A percentile compares a stretch with the other conserved stretches of the same genome.
Evolutionary conservation across 2,888 invertebrate genomes (phyloP).

Genomic region (Caenorhabditis auriculariae): DNA sequence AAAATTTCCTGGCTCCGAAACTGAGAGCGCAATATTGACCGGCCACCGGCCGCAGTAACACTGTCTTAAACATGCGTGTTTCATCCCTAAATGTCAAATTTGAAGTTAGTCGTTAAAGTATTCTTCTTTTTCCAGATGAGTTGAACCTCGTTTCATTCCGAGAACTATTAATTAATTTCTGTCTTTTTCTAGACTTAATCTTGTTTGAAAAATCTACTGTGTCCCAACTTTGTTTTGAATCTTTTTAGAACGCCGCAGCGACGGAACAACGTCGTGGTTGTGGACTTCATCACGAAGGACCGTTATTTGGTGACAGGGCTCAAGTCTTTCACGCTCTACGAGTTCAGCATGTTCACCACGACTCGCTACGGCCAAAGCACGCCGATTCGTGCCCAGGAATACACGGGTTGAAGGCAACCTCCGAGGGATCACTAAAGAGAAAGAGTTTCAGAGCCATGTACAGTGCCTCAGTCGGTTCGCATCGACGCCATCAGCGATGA

Average conservation of each 20-base stretch:
- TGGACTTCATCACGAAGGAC: conserved; percentile 58
- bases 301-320: conserved; percentile 49
- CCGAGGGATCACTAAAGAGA: not conserved
- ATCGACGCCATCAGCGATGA: conserved; percentile 58
- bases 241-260: conserved; percentile 52
- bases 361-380: conserved; percentile 56
- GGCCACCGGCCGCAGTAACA: too few species aligned
- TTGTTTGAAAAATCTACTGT: conserved; percentile 11
- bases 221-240: too few species aligned
- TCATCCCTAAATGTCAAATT: too few species aligned
- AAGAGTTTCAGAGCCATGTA: conserved; percentile 53
- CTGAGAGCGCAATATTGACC: too few species aligned
- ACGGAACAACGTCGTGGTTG: conserved; percentile 49
- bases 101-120: too few species aligned
- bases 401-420: conserved; percentile 45
- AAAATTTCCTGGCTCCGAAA: too few species aligned
- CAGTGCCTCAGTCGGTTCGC: conserved; percentile 56
- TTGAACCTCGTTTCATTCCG: not conserved
- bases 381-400: conserved; percentile 56
- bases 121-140: too few species aligned
- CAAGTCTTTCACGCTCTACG: conserved; percentile 59
- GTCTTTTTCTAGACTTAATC: not conserved
- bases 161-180: not conserved
- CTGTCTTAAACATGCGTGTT: too few species aligned
- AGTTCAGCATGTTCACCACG: conserved; percentile 58